Percentiles rank a stretch among this genome's conserved stretches.
Evolutionary conservation across 2,797 vertebrate genomes (phyloP).

Genomic region (Phaenicophaeus curvirostris): DNA sequence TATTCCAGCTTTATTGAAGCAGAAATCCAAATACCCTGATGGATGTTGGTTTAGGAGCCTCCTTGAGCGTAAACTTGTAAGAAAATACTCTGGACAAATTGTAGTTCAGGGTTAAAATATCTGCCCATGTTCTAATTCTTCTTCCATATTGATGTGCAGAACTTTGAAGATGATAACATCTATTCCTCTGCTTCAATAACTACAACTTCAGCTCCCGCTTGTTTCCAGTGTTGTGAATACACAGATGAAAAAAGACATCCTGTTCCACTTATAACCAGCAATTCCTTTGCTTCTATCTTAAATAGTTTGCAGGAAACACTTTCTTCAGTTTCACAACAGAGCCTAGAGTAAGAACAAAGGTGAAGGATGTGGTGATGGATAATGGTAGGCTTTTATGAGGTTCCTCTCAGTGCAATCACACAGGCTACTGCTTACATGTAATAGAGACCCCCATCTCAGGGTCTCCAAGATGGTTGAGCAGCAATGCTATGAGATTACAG

Average conservation of each 20-base stretch:
- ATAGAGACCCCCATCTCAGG: neutral
- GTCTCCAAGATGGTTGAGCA: neutral
- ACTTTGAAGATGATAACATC: neutral
- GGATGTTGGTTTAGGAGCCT: neutral
- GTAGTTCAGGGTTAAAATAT: slow-evolving; percentile 9
- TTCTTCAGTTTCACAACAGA: neutral
- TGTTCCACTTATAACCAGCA: slow-evolving; percentile 25
- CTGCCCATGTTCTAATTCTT: slow-evolving; percentile 20
- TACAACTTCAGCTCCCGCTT: slow-evolving; percentile 17
- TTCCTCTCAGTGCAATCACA: neutral
- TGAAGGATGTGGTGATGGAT: neutral
- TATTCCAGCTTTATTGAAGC: slow-evolving; percentile 6
- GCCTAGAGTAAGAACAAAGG: neutral
- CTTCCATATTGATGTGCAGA: slow-evolving; percentile 46
- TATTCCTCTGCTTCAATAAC: slow-evolving; percentile 32
- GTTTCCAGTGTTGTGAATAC: neutral
- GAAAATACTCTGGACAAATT: neutral
- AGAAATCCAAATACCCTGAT: neutral
- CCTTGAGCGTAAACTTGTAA: neutral
- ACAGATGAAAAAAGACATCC: slow-evolving; percentile 8
- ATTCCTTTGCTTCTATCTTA: neutral
- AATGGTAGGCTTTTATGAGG: neutral
- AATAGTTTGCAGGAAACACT: neutral
- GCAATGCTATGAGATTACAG: neutral
- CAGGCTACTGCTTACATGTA: neutral